Percentiles rank a stretch among this genome's conserved stretches.
phyloP scores from a whole-genome alignment of 2,113 vertebrate genomes.

The Phrynosoma blainvillii region DNA sequence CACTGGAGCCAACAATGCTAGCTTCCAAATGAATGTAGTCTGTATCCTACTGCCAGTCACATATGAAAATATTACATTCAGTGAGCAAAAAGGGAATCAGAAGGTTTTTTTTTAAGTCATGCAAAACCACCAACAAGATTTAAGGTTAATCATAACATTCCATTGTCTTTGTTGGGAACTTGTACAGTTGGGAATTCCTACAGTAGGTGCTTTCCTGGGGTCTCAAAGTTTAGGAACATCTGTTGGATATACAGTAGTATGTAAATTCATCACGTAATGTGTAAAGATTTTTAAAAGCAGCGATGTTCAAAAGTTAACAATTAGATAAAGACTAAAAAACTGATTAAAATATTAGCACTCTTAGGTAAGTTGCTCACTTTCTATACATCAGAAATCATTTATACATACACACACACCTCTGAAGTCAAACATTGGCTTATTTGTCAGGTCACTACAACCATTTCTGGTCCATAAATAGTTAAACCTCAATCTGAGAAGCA shows the following conservation, averaged over 20 bases:
- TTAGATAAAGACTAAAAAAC: conserved; percentile 25
- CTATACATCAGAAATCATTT: conserved; percentile 3
- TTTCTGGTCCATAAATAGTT: conserved; percentile 5
- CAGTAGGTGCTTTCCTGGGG: not conserved
- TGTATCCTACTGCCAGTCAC: not conserved
- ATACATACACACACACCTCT: not conserved
- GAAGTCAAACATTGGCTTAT: conserved; percentile 38
- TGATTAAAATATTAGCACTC: conserved; percentile 30
- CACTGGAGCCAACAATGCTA: not conserved
- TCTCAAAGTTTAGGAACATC: not conserved
- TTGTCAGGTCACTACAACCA: conserved; percentile 11
- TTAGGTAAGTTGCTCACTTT: not conserved
- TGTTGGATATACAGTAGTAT: not conserved
- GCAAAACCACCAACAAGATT: not conserved
- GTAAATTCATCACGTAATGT: not conserved
- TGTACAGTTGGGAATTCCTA: not conserved
- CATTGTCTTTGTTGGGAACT: not conserved
- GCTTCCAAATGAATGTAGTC: not conserved
- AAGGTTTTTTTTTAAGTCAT: not conserved
- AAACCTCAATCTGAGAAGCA: not conserved
- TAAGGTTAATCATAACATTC: not conserved
- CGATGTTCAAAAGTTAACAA: not conserved
- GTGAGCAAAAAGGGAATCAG: not conserved
- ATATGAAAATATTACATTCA: not conserved
- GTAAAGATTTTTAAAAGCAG: conserved; percentile 30